Evolutionary conservation across 92 coral and sea anemone genomes (phyloP), one percentile per base, ranked within the genome.

Genomic region (Umimayanthus kanabou): DNA sequence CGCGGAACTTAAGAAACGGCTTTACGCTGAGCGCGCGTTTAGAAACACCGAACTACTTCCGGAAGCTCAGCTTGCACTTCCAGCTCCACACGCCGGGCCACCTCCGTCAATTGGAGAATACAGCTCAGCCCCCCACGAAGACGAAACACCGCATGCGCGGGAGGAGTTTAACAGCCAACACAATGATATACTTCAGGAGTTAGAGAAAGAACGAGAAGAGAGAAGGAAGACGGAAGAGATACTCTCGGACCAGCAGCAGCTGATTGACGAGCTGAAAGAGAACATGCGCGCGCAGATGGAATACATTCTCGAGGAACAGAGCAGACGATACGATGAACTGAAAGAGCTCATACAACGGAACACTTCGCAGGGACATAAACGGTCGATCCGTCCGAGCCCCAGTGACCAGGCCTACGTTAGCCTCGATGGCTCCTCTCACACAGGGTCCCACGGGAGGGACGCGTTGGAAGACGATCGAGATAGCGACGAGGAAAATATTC

Each of bases 281-380:
- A 95, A 91, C 43, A 88, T 97, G 45, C 94, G 89, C 84, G 89
- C 85, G 5, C 98, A 97, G 73, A 94, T 94, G 6, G 85, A 92
- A 16, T 88, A 90, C 26, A 88, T 96, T 14, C 90, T 97, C 67
- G 92, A 92, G 15, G 97, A 95, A 74, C 96, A 92, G 77, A 89
- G 90, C 77, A 92, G 84, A 78, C 91, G 97, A 76, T 92, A 93
- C 33, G 93, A 94, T 70, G 97, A 97, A 57, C 90, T 97, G 49
- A 93, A 93, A 85, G 89, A 77, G 18, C 85, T 64, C 39, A 53
- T 87, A 45, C 43, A 42, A 65, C 23, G 53, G 47, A 40, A 55
- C 43, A 83, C 30, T 45, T 83, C 87, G 14, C 74, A 53, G 78
- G 87, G 57, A 29, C 78, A 70, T 9, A 70, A 28, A 66, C 85